Percentiles rank a stretch among this genome's conserved stretches.
phyloP scores from a whole-genome alignment of 2,113 vertebrate genomes.

The Gambusia affinis region DNA sequence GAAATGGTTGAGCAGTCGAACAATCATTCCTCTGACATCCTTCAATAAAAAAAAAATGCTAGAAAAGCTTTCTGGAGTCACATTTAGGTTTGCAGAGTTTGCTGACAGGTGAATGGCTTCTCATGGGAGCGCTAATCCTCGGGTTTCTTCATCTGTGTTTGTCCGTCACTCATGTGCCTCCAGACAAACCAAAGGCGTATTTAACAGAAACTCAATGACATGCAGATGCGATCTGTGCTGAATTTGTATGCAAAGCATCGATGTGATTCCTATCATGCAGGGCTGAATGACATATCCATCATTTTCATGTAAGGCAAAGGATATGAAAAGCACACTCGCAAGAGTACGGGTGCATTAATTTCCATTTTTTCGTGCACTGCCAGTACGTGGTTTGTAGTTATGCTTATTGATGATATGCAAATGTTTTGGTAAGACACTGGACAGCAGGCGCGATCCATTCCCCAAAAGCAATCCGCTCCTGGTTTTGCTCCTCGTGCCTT shows the following conservation, averaged over 20 bases:
- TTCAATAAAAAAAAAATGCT: constrained; percentile 36
- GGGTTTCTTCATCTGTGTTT: constrained; percentile 54
- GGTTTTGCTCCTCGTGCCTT: constrained; percentile 77
- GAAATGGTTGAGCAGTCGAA: constrained; percentile 50
- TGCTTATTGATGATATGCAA: constrained; percentile 55
- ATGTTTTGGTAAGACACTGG: constrained; percentile 27
- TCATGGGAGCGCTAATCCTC: constrained; percentile 46
- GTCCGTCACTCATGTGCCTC: constrained; percentile 32
- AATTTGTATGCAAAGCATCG: constrained; percentile 68
- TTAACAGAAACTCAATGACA: constrained; percentile 58
- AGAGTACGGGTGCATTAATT: constrained; percentile 30
- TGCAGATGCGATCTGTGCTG: constrained; percentile 59
- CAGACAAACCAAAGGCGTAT: constrained; percentile 52
- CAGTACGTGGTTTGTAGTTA: constrained; percentile 44
- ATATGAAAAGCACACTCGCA: constrained; percentile 45
- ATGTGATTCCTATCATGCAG: constrained; percentile 53
- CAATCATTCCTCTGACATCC: constrained; percentile 52
- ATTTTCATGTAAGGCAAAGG: constrained; percentile 61
- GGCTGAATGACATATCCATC: constrained; percentile 64
- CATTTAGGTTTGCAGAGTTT: constrained; percentile 39
- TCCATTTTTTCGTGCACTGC: constrained; percentile 22
- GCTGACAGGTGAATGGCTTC: constrained; percentile 47
- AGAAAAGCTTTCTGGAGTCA: constrained; percentile 61
- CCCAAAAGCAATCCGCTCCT: constrained; percentile 68
- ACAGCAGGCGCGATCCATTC: constrained; percentile 63